Evolutionary conservation across 2,113 vertebrate species (phyloP), one percentile per base, ranked within the genome.

Genomic region (Perca schrenkii): DNA sequence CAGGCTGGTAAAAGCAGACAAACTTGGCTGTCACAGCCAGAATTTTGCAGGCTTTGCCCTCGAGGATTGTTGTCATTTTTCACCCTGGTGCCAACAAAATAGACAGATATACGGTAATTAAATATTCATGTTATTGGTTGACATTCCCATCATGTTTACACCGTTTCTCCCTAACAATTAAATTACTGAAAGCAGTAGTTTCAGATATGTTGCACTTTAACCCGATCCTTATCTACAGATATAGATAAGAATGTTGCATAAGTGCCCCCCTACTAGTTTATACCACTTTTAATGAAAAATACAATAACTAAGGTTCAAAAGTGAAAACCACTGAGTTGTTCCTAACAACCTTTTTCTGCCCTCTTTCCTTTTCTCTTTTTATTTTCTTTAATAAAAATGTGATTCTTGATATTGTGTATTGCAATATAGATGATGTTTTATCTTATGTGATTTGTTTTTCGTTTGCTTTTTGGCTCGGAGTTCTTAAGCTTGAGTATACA

Each of bases 201-300:
- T 77, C 40, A 80, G 21, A 82, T 36, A 28, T 57, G 68, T 87
- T 77, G 88, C 89, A 92, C 92, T 92, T 91, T 92, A 91, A 72
- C 65, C 31, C 2, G 21, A 34, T 49, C 49, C 15, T 25, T 21
- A 73, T 49, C 0, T 40, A 15, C 17, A 79, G 43, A 69, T 49
- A 64, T 70, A 28, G 50, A 53, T 12, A 22, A 15, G 22, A 86
- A 77, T 75, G 25, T 64, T 71, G 49, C 10, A 12, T 19, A 3
- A 80, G 25, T 43, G 40, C 19, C 25, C 56, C 56, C 61, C 19
- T 21, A 31, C 5, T 12, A 22, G 58, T 43, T 17, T 16, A 43
- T 3, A 69, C 54, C 62, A 77, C 82, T 79, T 63, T 49, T 17
- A 43, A 50, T 15, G 0, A 47, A 22, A 50, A 52, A n/a, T 13